Evolutionary conservation across 2,113 vertebrate genomes (phyloP), one percentile per base, ranked within the genome.

Genomic region (Malaclemys terrapin): DNA sequence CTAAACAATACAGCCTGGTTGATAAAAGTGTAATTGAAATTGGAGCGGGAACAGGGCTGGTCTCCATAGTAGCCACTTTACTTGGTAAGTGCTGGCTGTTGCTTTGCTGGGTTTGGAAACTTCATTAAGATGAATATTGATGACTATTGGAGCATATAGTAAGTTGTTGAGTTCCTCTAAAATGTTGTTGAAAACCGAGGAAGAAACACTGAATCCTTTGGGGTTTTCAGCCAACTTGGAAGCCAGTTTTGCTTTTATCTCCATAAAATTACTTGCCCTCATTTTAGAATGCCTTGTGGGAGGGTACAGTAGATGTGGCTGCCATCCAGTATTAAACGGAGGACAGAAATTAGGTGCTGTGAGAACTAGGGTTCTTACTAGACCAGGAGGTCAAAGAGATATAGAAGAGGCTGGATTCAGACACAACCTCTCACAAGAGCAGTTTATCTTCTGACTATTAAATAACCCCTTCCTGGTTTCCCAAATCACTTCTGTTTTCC

Each of bases 1-100:
- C 90, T 93, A 98, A 99, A 53, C 96, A 98, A 65, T 99, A 98
- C 95, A 98, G 98, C 96, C 96, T 99, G 95, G 91, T 85, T 91
- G 99, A 99, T 94, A 99, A 99, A 98, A 99, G 99, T 52, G 98
- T 99, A 89, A 99, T 99, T 96, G 99, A 99, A 98, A 98, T 99
- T 85, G 99, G 99, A 93, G 99, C 99, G 86, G 99, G 99, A 95
- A 99, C 99, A 53, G 99, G 99, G 5, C 97, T 99, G 5, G 99
- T 99, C 84, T 99, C 99, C 85, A 98, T 99, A 47, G 99, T 99
- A 75, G 98, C 99, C 93, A 99, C 98, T 92, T 97, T 99, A 49
- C 98, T 99, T 78, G 99, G 99, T 99, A 96, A 98, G 97, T 97
- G 93, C 45, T 1, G 92, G 16, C 13, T 25, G 45, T 87, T 90